phyloP scores from a whole-genome alignment of 2,888 invertebrate genomes.

The Sclerodermus sp. region DNA sequence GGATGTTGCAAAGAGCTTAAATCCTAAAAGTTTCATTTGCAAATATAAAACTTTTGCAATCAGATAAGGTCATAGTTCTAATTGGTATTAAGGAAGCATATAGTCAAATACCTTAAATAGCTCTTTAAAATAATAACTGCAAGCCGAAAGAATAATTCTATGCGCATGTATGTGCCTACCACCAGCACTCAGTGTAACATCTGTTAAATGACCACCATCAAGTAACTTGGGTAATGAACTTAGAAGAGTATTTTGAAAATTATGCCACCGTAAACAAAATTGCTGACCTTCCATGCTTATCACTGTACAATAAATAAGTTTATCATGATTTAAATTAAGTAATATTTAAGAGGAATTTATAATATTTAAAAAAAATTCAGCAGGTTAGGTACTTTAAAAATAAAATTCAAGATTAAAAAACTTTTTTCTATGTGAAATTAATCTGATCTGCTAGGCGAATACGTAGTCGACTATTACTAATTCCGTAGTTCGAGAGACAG shows the following conservation, averaged over 20 bases:
- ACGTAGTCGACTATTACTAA: constrained; percentile 31
- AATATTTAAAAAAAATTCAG: neutral
- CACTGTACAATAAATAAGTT: constrained; percentile 32
- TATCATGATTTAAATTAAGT: neutral
- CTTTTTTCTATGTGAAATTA: neutral
- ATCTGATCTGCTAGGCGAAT: neutral
- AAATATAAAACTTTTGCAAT: constrained; percentile 1
- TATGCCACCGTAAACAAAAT: constrained; percentile 85
- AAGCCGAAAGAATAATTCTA: constrained; percentile 82
- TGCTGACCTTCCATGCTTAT: constrained; percentile 69
- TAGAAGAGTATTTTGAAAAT: constrained; percentile 74
- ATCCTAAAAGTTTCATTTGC: constrained; percentile 60
- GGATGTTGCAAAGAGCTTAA: constrained; percentile 71
- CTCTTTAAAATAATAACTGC: constrained; percentile 88
- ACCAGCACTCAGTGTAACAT: constrained; percentile 84
- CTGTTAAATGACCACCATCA: constrained; percentile 79
- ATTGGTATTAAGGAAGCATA: constrained; percentile 5
- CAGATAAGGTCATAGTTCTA: neutral
- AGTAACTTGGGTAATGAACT: constrained; percentile 77
- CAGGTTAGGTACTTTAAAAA: constrained; percentile 18
- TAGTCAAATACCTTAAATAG: constrained; percentile 72
- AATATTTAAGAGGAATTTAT: neutral
- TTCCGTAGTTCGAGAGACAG: constrained; percentile 37
- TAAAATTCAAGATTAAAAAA: constrained; percentile 1
- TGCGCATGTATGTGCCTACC: constrained; percentile 84